These are phyloP conservation scores for Parazoanthus atlanticus DNA, from an alignment of 92 coral and sea anemone species.

Conservation along the genomic window DNA sequence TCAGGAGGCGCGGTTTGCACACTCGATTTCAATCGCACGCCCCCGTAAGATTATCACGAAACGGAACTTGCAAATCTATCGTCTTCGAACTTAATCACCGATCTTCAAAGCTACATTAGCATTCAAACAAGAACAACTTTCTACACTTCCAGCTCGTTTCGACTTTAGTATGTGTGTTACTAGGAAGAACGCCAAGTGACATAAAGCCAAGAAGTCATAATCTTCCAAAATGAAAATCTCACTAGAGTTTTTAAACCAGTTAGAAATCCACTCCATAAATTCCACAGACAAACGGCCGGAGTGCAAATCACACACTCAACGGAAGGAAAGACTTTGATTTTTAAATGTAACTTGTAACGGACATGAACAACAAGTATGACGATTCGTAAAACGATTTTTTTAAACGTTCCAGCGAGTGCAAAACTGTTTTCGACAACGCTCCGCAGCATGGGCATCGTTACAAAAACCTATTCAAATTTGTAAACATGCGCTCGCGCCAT, in stretches of 20 bases:
- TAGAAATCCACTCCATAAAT: no score
- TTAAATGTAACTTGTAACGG: neutral
- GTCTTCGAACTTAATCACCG: neutral
- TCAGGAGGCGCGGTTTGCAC: conserved; percentile 20
- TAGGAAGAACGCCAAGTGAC: neutral
- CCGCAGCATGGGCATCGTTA: conserved; percentile 7
- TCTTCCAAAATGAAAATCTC: neutral
- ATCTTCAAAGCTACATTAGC: neutral
- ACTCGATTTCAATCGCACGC: conserved; percentile 27
- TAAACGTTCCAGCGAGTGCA: neutral
- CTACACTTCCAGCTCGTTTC: neutral
- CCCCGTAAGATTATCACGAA: conserved; percentile 31
- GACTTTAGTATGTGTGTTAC: neutral
- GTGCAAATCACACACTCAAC: neutral
- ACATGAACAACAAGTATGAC: neutral
- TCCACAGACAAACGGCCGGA: neutral
- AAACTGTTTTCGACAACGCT: neutral
- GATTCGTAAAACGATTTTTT: neutral
- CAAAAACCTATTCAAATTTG: conserved; percentile 29
- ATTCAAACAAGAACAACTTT: neutral
- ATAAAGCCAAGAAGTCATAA: neutral
- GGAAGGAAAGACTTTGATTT: neutral
- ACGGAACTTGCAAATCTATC: conserved; percentile 22
- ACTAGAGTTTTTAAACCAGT: neutral
- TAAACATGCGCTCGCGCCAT: conserved; percentile 36